Evolutionary conservation across 2,113 vertebrate genomes (phyloP), one percentile per base, ranked within the genome.

Genomic region (Catharus fuscescens): DNA sequence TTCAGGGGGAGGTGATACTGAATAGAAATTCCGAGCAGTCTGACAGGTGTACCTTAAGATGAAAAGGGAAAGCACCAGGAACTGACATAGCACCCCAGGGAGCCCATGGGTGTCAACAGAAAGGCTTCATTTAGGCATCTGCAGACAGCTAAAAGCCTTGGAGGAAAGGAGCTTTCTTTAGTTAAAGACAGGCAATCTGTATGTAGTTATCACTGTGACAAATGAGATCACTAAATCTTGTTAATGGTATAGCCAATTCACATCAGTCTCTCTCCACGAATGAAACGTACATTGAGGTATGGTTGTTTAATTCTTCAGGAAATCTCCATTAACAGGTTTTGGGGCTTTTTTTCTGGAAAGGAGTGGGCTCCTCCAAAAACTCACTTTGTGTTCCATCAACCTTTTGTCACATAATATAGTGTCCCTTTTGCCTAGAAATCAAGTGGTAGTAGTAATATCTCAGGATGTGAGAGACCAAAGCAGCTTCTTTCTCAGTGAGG

Each of bases 331-430:
- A 47, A 56, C 26, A 5, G 18, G 6, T 59, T n/a, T 34, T 52
- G 20, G 56, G 20, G 12, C 21, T 45, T 47, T 50, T 53, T 48
- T 53, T 12, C 28, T 29, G 38, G 34, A 59, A 23, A 54, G 14
- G 32, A 38, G n/a, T 3, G 8, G 31, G 48, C 34, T 77, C 38
- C 24, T 78, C 42, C 11, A 10, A 48, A 70, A 90, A 34, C 31
- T 45, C 52, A 8, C 8, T 74, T 57, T 18, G 32, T 18, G 67
- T 81, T 66, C 0, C 0, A 0, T 53, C 53, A 50, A 21, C 9
- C 38, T 24, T 71, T 76, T 71, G 44, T 53, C 53, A n/a, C 20
- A 6, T 54, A 38, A 38, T 8, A 20, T 34, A 42, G 13, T 34
- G 38, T 62, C 26, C 23, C 36, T 84, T 86, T 80, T 78, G 32